phyloP scores from a whole-genome alignment of 2,888 invertebrate genomes.

The Salticus scenicus region DNA sequence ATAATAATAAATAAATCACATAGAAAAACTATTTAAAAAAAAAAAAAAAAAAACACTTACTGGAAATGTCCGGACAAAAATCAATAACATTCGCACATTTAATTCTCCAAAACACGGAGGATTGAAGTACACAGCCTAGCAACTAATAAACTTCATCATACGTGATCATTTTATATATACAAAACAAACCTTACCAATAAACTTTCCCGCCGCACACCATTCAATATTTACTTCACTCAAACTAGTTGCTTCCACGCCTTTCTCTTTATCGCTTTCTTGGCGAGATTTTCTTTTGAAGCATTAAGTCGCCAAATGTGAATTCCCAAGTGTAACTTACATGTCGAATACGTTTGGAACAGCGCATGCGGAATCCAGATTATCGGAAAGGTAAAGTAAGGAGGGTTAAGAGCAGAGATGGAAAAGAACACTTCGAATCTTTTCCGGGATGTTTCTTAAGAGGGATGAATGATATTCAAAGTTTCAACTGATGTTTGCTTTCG shows the following conservation, averaged over 20 bases:
- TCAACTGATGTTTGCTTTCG: not conserved
- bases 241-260: not conserved
- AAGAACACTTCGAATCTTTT: not conserved
- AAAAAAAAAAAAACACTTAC: no score
- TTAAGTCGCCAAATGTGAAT: not conserved
- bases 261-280: not conserved
- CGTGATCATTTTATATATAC: not conserved
- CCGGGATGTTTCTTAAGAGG: not conserved
- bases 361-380: constrained; percentile 2
- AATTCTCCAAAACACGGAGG: no score
- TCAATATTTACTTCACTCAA: not conserved
- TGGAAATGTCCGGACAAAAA: no score
- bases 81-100: no score
- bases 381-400: constrained; percentile 2
- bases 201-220: constrained; percentile 11
- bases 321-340: not conserved
- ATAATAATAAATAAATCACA: no score
- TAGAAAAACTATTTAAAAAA: no score
- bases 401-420: not conserved
- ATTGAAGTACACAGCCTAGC: not conserved
- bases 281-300: not conserved
- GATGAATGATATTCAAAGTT: not conserved
- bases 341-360: not conserved
- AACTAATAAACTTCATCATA: not conserved
- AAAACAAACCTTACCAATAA: not conserved